Conservation (phyloP, 2,797 vertebrate species). For the Alauda arvensis region DNA sequence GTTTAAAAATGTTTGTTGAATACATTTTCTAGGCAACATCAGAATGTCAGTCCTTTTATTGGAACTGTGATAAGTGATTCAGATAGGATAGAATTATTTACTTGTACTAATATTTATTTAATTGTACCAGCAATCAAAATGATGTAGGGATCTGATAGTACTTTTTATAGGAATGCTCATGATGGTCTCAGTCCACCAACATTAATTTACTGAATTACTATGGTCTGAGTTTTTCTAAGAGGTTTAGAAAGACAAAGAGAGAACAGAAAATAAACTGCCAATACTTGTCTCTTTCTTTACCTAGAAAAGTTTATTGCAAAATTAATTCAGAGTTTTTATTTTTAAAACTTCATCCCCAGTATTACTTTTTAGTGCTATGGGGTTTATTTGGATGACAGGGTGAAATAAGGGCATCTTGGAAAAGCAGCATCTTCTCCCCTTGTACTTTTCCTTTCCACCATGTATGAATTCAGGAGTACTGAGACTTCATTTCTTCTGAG, state of each 20-base stretch:
- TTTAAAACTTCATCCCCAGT: not conserved
- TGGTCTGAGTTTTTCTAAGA: not conserved
- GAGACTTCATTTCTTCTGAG: not conserved
- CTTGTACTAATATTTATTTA: not conserved
- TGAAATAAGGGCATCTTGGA: not conserved
- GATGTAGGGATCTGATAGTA: not conserved
- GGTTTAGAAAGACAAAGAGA: not conserved
- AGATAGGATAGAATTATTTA: not conserved
- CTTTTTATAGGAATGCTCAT: not conserved
- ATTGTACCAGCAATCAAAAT: not conserved
- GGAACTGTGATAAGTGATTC: not conserved
- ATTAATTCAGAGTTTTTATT: not conserved
- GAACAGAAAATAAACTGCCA: not conserved
- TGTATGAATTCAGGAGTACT: not conserved
- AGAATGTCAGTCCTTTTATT: not conserved
- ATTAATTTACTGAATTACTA: not conserved
- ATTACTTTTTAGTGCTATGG: not conserved
- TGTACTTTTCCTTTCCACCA: not conserved
- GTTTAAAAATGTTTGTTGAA: not conserved
- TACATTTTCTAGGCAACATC: not conserved
- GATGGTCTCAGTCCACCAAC: not conserved
- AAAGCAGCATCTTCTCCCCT: not conserved
- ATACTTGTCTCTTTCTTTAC: not conserved
- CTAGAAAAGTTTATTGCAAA: not conserved
- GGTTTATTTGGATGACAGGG: not conserved